phyloP scores from a whole-genome alignment of 2,113 vertebrate species.

The Prionailurus bengalensis region DNA sequence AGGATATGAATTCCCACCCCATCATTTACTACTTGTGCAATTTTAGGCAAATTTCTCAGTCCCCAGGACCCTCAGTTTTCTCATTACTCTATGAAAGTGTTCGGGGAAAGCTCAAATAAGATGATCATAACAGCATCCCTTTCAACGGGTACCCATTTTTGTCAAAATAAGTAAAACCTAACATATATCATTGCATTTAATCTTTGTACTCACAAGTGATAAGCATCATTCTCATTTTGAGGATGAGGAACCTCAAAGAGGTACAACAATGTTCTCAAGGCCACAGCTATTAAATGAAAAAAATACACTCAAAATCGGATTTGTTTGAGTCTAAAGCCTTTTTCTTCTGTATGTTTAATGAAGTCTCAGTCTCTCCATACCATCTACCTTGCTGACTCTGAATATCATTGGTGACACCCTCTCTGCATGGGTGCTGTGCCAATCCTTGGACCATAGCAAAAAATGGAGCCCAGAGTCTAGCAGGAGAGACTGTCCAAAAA shows the following conservation, averaged over 20 bases:
- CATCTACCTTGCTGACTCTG: not conserved
- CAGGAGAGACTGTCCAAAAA: not conserved
- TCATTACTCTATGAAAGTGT: not conserved
- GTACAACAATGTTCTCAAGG: not conserved
- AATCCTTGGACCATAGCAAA: not conserved
- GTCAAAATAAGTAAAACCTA: not conserved
- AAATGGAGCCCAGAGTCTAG: not conserved
- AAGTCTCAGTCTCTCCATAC: not conserved
- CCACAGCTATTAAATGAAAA: not conserved
- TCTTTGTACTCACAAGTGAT: not conserved
- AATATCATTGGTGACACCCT: not conserved
- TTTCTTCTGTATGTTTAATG: not conserved
- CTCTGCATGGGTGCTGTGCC: not conserved
- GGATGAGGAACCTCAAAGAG: not conserved
- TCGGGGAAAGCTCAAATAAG: not conserved
- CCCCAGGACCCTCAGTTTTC: not conserved
- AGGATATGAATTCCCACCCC: not conserved
- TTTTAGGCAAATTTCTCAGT: not conserved
- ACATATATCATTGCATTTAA: not conserved
- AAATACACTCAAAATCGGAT: not conserved
- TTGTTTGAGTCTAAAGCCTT: not conserved
- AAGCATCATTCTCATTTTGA: not conserved
- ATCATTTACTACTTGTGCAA: not conserved
- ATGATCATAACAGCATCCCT: not conserved
- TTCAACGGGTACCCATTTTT: not conserved